Conservation (phyloP, 2,797 vertebrate species). For the Numenius phaeopus region DNA sequence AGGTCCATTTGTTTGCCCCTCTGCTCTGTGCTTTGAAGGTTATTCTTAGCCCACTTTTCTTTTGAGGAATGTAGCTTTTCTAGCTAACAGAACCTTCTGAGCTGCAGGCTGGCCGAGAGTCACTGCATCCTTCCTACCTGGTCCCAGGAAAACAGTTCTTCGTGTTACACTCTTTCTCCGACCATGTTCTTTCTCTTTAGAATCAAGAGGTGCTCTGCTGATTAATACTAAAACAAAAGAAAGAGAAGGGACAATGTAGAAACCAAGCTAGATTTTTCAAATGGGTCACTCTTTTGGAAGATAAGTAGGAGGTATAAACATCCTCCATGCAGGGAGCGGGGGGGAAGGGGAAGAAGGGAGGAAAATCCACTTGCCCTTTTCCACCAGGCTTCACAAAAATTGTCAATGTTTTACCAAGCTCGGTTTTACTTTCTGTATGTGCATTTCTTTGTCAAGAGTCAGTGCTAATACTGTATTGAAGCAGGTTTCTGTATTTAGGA, state of each 20-base stretch:
- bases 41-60: neutral
- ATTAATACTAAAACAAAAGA: neutral
- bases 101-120: neutral
- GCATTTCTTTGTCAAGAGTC: neutral
- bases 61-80: neutral
- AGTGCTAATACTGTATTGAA: neutral
- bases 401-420: neutral
- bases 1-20: neutral
- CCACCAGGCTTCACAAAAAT: neutral
- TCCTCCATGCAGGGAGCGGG: neutral
- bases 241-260: neutral
- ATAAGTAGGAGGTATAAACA: neutral
- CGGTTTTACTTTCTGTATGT: neutral
- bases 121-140: neutral
- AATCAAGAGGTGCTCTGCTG: conserved; percentile 4
- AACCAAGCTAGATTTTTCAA: neutral
- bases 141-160: neutral
- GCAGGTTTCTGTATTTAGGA: neutral
- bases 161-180: neutral
- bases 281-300: neutral
- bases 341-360: too few relatives aligned
- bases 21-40: neutral
- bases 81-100: neutral
- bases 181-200: neutral
- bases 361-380: neutral